Evolutionary conservation across 2,797 vertebrate genomes (phyloP).

Genomic region (Periparus ater): DNA sequence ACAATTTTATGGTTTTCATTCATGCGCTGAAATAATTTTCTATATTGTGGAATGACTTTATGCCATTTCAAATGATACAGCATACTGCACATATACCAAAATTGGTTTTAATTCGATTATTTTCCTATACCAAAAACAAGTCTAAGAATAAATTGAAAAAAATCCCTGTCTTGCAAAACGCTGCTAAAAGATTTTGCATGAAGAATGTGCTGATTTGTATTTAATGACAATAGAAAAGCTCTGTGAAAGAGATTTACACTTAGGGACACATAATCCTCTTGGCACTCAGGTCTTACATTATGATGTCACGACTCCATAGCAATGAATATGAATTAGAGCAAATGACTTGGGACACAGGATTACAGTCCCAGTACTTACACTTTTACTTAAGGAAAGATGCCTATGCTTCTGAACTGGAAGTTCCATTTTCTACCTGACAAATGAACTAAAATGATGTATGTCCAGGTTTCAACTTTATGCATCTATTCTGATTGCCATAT

Average conservation of each 20-base stretch:
- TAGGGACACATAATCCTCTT: neutral
- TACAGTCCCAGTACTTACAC: neutral
- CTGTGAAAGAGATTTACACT: neutral
- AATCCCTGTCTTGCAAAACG: neutral
- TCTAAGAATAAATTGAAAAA: neutral
- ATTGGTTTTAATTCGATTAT: neutral
- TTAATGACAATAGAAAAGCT: neutral
- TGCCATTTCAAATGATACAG: neutral
- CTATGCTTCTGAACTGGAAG: neutral
- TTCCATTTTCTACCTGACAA: neutral
- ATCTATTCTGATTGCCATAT: neutral
- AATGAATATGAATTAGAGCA: neutral
- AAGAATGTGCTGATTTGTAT: neutral
- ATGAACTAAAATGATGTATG: neutral
- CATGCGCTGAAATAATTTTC: neutral
- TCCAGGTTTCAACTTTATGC: neutral
- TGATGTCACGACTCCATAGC: neutral
- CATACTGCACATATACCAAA: neutral
- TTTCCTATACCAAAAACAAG: neutral
- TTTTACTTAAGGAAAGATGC: neutral
- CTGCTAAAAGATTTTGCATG: neutral
- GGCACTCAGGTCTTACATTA: neutral
- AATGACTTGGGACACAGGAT: neutral
- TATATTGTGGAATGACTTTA: neutral
- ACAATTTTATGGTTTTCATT: neutral